A percentile compares a stretch with the other conserved stretches of the same genome.
phyloP scores from a whole-genome alignment of 2,113 vertebrate species.

The Phalacrocorax pelagicus region DNA sequence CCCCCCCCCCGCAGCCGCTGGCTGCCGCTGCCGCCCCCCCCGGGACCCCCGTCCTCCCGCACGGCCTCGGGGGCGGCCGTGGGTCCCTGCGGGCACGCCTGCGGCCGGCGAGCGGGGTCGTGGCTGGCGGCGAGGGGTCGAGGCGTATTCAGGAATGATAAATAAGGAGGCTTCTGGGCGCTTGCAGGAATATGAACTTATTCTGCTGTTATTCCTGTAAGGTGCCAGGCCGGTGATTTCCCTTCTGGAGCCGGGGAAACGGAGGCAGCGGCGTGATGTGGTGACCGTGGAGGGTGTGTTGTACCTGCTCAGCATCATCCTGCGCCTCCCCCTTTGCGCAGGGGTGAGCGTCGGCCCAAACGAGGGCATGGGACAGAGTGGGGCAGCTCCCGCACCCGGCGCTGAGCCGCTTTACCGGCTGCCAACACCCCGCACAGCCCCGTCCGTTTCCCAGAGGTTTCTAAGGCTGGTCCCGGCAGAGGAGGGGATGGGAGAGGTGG shows the following conservation, averaged over 20 bases:
- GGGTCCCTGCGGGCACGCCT: background rate
- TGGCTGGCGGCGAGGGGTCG: background rate
- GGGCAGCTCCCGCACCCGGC: fast-evolving
- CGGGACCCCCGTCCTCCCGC: background rate
- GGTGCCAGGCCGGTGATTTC: fast-evolving
- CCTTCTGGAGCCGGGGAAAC: fast-evolving
- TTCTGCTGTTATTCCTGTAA: fast-evolving
- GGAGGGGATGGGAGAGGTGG: background rate
- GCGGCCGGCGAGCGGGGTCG: background rate
- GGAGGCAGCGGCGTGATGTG: fast-evolving
- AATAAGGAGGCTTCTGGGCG: background rate
- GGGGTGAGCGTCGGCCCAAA: background rate
- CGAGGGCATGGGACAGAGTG: fast-evolving
- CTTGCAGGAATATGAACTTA: fast-evolving
- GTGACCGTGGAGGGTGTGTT: fast-evolving
- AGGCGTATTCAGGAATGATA: fast-evolving
- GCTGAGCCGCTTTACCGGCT: background rate
- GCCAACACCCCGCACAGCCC: too few species aligned
- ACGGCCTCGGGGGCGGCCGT: background rate
- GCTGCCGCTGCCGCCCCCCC: background rate
- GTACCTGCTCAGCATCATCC: background rate
- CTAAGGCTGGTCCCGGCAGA: background rate
- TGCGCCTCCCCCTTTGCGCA: fast-evolving
- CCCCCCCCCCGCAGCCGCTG: background rate
- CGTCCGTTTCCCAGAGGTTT: fast-evolving